A percentile compares a stretch with the other conserved stretches of the same genome.
Conservation (phyloP, 2,888 invertebrate species). For the Muschampia plurimacula region DNA sequence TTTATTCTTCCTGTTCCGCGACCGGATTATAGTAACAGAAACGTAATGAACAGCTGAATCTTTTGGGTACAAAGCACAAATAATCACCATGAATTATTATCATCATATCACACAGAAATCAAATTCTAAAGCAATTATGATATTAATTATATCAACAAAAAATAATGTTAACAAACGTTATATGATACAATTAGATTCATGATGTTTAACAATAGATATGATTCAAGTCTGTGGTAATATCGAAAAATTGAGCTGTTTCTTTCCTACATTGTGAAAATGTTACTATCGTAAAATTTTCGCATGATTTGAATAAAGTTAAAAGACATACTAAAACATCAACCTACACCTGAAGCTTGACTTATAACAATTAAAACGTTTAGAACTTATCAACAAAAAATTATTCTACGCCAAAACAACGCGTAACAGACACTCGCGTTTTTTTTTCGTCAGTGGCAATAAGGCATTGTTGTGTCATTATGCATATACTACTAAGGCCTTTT, state of each 20-base stretch:
- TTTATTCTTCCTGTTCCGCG: too few species aligned
- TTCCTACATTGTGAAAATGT: not conserved
- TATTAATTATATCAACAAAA: not conserved
- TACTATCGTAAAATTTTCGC: not conserved
- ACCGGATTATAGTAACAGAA: too few species aligned
- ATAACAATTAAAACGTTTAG: not conserved
- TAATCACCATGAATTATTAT: too few species aligned
- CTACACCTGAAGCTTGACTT: not conserved
- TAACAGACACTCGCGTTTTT: not conserved
- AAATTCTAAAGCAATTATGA: too few species aligned
- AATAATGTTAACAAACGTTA: slow-evolving; percentile 4
- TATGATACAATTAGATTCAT: not conserved
- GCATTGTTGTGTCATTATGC: not conserved
- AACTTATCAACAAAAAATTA: not conserved
- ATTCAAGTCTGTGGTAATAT: not conserved
- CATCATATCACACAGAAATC: too few species aligned
- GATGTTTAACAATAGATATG: not conserved
- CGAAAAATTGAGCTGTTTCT: not conserved
- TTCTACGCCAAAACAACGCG: not conserved
- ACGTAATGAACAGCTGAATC: too few species aligned
- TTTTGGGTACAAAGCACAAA: too few species aligned
- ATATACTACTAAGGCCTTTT: not conserved
- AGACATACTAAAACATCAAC: not conserved
- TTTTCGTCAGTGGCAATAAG: not conserved
- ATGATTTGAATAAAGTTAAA: not conserved